These are phyloP conservation scores for Acleris cristana DNA, from an alignment of 2,888 invertebrate genomes.

Conservation along the genomic window DNA sequence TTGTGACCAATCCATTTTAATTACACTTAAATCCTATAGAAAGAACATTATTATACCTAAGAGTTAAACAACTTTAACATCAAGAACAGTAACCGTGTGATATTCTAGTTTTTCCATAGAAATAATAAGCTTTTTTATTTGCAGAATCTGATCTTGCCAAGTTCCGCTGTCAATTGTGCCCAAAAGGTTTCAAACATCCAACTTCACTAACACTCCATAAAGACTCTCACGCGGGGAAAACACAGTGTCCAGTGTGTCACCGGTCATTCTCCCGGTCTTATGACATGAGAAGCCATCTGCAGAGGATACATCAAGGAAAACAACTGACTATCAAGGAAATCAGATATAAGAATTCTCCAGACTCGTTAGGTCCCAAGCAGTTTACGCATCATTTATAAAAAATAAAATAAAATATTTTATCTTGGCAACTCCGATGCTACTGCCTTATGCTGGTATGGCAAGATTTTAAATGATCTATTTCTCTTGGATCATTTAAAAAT, in stretches of 20 bases:
- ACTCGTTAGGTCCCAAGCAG: conserved; percentile 67
- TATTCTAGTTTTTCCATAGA: too few relatives aligned
- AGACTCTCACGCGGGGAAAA: conserved; percentile 86
- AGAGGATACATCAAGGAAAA: conserved; percentile 84
- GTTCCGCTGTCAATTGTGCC: conserved; percentile 85
- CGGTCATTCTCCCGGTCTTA: conserved; percentile 85
- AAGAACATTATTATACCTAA: too few relatives aligned
- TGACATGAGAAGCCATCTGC: conserved; percentile 85
- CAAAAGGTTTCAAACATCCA: conserved; percentile 86
- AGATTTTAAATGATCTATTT: neutral
- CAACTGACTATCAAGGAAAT: conserved; percentile 80
- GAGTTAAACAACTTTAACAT: too few relatives aligned
- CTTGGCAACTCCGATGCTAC: conserved; percentile 46
- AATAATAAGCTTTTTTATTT: conserved; percentile 45
- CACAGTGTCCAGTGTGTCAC: conserved; percentile 85
- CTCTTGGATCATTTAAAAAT: too few relatives aligned
- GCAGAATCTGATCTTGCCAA: conserved; percentile 83
- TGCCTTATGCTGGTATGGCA: conserved; percentile 37
- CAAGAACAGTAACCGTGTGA: too few relatives aligned
- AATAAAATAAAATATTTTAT: conserved; percentile 31
- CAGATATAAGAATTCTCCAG: conserved; percentile 74
- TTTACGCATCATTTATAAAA: conserved; percentile 74
- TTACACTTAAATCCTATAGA: too few relatives aligned
- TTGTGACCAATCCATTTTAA: neutral
- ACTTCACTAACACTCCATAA: conserved; percentile 85